Base-by-base conservation (phyloP, 2,113 vertebrate genomes). In the Cranoglanis bouderius region DNA sequence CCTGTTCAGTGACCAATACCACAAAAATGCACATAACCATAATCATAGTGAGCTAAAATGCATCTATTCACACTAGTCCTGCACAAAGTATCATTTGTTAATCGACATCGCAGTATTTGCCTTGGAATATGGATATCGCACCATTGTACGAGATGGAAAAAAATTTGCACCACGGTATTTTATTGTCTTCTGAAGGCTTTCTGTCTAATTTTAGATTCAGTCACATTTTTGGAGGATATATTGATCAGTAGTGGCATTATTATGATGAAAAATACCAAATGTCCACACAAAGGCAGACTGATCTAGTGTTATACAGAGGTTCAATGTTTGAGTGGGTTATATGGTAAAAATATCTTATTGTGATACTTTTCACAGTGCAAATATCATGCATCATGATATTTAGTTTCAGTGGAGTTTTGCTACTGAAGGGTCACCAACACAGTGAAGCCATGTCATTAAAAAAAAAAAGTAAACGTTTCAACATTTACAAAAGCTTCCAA, bases 21-120 rank as follows among this genome's bases (percentile, higher is more conserved):
- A 83, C 85, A 87, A 82, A 88, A 32, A 90, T 67, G 70, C 46
- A 87, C 40, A 91, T n/a, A 49, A 21, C 21, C n/a, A n/a, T n/a
- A n/a, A n/a, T 24, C 32, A 63, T 35, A 49, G 38, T 24, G 46
- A 55, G 88, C 67, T 43, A 14, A 32, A 70, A 87, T 46, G 85
- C 85, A 83, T 32, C 38, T 70, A 72, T 74, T 74, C 35, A 3
- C 7, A 21, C 35, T 9, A 19, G 16, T 21, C 38, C 32, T 72
- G 67, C 67, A 70, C 2, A 63, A 63, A 32, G 13, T 7, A 32
- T 32, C 13, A 4, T 63, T 63, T 63, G 61, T 63, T 63, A 63
- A 63, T 32, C 14, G 5, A 67, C 13, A 32, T 67, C n/a, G 13
- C n/a, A 35, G 19, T 35, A 35, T 70, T 70, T 70, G 14, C 32